phyloP scores from a whole-genome alignment of 2,888 invertebrate species.

The Dynastes grantii region DNA sequence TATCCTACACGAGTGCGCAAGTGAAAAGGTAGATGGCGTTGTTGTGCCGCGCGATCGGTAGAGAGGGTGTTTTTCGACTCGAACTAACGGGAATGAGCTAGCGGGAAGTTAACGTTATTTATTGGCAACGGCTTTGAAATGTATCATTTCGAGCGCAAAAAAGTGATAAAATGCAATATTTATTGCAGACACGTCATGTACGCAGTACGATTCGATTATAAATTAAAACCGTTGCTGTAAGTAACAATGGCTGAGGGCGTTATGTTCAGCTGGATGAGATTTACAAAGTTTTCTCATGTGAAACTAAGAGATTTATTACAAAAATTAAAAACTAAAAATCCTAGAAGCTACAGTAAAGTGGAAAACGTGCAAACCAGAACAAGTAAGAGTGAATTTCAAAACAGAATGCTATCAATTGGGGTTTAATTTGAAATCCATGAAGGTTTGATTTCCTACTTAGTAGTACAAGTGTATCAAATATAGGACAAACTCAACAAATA shows the following conservation, averaged over 20 bases:
- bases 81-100: background rate
- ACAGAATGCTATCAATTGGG: no score
- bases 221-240: background rate
- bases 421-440: no score
- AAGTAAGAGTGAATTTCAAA: no score
- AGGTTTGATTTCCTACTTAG: no score
- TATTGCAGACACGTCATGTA: slow-evolving; percentile 20
- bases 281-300: background rate
- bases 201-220: slow-evolving; percentile 20
- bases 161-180: slow-evolving; percentile 31
- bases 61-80: no score
- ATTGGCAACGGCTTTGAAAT: slow-evolving; percentile 9
- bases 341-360: no score
- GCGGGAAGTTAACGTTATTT: slow-evolving; percentile 22
- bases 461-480: no score
- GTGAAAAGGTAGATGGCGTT: background rate
- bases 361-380: no score
- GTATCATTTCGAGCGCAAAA: slow-evolving; percentile 13
- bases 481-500: no score
- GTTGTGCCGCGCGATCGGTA: no score
- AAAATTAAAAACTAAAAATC: no score
- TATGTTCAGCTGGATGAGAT: background rate
- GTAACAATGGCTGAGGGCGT: background rate
- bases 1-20: background rate
- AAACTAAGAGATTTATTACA: background rate